Evolutionary conservation across 2,797 vertebrate species (phyloP).

Genomic region (Hemibagrus guttatus): DNA sequence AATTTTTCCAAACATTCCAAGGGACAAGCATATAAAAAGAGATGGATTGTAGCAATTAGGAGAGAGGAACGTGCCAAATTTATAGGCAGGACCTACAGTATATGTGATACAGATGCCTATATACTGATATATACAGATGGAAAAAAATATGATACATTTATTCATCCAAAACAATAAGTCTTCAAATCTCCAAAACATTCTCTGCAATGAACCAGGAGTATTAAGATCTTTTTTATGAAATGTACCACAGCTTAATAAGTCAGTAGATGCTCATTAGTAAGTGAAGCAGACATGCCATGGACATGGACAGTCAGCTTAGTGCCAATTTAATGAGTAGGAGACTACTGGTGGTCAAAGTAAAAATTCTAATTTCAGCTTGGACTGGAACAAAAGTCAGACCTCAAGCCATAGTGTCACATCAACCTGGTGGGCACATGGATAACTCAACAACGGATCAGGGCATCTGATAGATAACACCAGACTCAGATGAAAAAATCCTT

Average conservation of each 20-base stretch:
- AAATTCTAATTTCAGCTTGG: constrained; percentile 4
- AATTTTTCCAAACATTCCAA: background rate
- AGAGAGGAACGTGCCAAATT: background rate
- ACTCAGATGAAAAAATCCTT: background rate
- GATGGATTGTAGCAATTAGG: background rate
- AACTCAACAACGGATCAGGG: background rate
- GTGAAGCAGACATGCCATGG: background rate
- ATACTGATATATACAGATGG: background rate
- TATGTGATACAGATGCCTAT: background rate
- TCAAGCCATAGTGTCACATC: background rate
- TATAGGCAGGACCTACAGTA: background rate
- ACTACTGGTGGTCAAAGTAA: background rate
- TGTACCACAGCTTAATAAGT: background rate
- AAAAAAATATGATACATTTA: no score
- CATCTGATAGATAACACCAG: background rate
- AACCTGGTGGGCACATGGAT: background rate
- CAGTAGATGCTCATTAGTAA: constrained; percentile 16
- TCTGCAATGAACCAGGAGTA: background rate
- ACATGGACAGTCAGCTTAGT: background rate
- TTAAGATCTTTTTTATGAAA: background rate
- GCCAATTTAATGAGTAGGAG: constrained; percentile 1
- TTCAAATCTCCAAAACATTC: background rate
- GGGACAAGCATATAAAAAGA: background rate
- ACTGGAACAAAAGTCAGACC: background rate
- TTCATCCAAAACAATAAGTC: background rate